Conservation (phyloP, 2,888 invertebrate species). For the Philereme vetulata region DNA sequence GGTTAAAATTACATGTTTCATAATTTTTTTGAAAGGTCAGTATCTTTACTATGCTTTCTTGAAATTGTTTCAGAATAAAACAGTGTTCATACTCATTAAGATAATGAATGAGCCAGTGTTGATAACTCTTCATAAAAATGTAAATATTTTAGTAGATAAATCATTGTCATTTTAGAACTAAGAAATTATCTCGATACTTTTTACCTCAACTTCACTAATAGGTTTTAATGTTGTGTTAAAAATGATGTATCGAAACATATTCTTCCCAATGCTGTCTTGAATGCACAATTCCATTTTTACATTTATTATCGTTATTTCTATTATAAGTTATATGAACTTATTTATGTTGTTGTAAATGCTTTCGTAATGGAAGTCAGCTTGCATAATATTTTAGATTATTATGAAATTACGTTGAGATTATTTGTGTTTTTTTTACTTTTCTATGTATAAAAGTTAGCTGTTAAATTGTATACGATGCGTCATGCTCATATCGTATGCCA, state of each 20-base stretch:
- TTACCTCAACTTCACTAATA: constrained; percentile 68
- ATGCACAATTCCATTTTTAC: constrained; percentile 62
- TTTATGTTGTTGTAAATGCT: constrained; percentile 39
- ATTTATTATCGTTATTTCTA: constrained; percentile 41
- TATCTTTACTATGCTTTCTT: constrained; percentile 59
- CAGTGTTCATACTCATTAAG: constrained; percentile 70
- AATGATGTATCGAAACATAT: constrained; percentile 39
- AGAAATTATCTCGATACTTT: constrained; percentile 59
- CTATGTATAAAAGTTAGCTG: constrained; percentile 70
- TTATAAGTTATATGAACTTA: constrained; percentile 28
- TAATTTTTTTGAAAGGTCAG: constrained; percentile 57
- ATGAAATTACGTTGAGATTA: constrained; percentile 82
- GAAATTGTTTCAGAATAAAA: constrained; percentile 35
- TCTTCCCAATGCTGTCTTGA: constrained; percentile 57
- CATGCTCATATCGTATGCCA: constrained; percentile 49
- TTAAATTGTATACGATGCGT: constrained; percentile 37
- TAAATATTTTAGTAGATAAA: constrained; percentile 70
- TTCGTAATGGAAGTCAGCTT: constrained; percentile 50
- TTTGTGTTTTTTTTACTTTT: constrained; percentile 71
- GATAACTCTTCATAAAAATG: constrained; percentile 62
- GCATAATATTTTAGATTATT: constrained; percentile 59
- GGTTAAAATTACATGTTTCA: constrained; percentile 42
- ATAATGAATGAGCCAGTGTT: constrained; percentile 71
- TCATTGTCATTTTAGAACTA: constrained; percentile 67
- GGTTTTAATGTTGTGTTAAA: constrained; percentile 38